These are phyloP conservation scores for Halcyon leucocephala DNA, from an alignment of 2,797 vertebrate genomes.

Conservation along the genomic window DNA sequence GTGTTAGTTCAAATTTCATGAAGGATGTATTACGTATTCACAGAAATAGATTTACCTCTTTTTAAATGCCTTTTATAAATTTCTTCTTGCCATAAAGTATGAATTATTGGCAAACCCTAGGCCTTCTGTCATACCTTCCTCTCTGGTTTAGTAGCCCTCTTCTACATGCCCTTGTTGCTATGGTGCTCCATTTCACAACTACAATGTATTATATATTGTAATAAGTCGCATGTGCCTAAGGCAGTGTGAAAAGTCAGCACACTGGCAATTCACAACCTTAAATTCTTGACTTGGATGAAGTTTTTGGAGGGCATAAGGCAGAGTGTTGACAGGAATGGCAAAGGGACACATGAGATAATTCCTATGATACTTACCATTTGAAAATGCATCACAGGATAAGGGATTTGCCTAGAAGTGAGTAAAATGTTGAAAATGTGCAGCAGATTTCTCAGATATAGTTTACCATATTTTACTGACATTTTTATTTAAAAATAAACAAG, in stretches of 20 bases:
- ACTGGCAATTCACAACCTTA: not conserved
- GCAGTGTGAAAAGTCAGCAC: not conserved
- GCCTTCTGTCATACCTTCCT: conserved; percentile 25
- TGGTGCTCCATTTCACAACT: not conserved
- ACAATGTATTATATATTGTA: not conserved
- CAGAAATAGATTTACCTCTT: conserved; percentile 39
- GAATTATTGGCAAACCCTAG: conserved; percentile 50
- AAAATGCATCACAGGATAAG: not conserved
- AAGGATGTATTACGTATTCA: not conserved
- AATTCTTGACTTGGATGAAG: not conserved
- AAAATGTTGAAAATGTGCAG: not conserved
- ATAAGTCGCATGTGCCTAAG: not conserved
- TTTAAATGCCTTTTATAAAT: conserved; percentile 43
- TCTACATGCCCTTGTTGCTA: conserved; percentile 9
- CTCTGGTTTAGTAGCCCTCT: conserved; percentile 3
- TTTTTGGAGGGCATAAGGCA: not conserved
- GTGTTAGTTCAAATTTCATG: conserved; percentile 36
- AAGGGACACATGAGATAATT: not conserved
- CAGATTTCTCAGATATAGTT: not conserved
- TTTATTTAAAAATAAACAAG: not conserved
- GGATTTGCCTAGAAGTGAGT: not conserved
- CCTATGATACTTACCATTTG: not conserved
- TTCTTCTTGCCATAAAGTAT: not conserved
- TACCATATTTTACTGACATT: not conserved
- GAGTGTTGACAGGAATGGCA: not conserved